Base-by-base conservation (phyloP, 2,888 invertebrate genomes). In the Leucoma salicis region DNA sequence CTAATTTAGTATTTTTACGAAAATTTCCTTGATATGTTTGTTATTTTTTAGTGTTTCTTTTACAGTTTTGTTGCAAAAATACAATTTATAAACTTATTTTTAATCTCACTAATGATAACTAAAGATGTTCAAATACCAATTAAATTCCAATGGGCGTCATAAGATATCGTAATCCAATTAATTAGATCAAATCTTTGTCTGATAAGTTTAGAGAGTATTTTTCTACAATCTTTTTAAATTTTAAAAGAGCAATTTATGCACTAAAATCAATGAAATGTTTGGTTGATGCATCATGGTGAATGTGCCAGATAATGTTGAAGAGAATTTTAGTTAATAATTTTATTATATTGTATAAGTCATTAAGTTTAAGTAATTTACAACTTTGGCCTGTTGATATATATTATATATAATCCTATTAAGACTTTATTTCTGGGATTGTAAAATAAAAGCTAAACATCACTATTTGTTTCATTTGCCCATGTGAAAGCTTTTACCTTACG, bases 301-400 rank as follows among this genome's bases (percentile, higher is more conserved):
- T 63, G 84, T 86, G 88, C 87, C 88, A 86, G 85, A 86, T 82
- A 18, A 85, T 86, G 86, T 87, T 88, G 83, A 84, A 83, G 82
- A 87, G 71, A 86, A 82, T 86, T 89, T 89, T 87, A 89, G 89
- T 89, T 89, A 85, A 80, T 88, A 87, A 87, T 85, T 87, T 87
- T 88, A 88, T 88, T 87, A 80, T 87, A 88, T 86, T 86, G 77
- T 87, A 82, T 87, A 88, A 87, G 89, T 88, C 86, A 89, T 89
- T 87, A 88, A 88, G 88, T 89, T 90, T 87, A 89, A 90, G 87
- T 87, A 88, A 90, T 88, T 88, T 88, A 90, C 89, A 87, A 87
- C 84, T 88, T 61, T 84, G 88, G 85, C 81, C 87, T 88, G 88
- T 89, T 89, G 84, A 89, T 85, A 88, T 88, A 85, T 87, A 87